Conservation (phyloP, 2,113 vertebrate species). For the Nicator chloris region DNA sequence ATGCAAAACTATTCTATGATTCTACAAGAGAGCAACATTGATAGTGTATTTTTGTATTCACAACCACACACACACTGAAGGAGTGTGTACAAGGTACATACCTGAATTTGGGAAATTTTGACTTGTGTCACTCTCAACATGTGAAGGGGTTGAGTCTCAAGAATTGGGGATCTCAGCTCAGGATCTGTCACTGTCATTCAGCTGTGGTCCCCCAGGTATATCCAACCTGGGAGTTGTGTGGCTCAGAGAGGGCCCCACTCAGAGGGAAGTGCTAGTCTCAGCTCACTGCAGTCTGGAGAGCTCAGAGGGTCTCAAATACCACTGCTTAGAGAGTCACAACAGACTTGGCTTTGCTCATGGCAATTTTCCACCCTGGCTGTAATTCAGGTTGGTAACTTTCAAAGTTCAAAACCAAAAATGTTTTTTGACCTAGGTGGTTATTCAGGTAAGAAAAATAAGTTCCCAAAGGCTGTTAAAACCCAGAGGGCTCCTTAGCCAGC, state of each 20-base stretch:
- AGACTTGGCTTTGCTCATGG: not conserved
- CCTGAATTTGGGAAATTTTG: not conserved
- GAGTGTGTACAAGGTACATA: not conserved
- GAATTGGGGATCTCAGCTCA: not conserved
- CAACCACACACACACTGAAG: not conserved
- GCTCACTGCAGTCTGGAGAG: accelerated
- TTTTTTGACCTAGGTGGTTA: not conserved
- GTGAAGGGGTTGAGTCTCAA: not conserved
- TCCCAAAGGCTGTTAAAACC: not conserved
- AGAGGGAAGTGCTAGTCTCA: not conserved
- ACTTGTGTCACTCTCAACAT: not conserved
- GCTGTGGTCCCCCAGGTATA: not conserved
- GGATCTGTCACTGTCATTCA: not conserved
- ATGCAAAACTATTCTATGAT: not conserved
- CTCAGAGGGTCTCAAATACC: too few species aligned
- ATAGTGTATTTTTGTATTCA: not conserved
- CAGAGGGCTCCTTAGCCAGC: not conserved
- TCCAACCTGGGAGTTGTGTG: not conserved
- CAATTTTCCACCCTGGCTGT: not conserved
- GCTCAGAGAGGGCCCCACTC: not conserved
- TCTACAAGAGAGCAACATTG: not conserved
- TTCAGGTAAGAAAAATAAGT: not conserved
- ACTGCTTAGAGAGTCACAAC: not conserved
- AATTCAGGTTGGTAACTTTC: not conserved
- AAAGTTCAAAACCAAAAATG: not conserved